Conservation (phyloP, 2,888 invertebrate species). For the Phlogophora meticulosa region DNA sequence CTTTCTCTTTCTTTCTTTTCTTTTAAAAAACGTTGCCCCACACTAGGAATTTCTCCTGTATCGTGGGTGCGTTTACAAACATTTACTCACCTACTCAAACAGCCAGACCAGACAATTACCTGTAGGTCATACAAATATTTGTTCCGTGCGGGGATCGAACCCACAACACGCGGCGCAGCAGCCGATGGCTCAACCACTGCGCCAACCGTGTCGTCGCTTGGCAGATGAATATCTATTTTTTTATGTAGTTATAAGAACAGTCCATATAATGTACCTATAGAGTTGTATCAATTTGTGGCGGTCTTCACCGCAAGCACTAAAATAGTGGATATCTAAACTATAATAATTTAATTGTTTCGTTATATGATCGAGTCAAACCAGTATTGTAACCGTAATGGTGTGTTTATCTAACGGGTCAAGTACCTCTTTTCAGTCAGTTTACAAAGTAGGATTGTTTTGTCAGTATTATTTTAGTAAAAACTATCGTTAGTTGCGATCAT, state of each 20-base stretch:
- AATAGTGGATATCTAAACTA: conserved; percentile 44
- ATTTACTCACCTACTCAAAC: no score
- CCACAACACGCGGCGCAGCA: no score
- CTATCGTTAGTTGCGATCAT: not conserved
- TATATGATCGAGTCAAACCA: conserved; percentile 49
- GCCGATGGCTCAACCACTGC: no score
- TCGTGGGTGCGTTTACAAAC: no score
- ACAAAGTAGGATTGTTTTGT: conserved; percentile 21
- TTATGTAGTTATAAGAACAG: not conserved
- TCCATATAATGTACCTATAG: not conserved
- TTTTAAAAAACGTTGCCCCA: no score
- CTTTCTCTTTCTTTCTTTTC: no score
- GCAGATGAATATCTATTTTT: no score
- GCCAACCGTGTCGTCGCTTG: no score
- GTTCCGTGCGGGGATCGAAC: no score
- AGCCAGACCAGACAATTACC: no score
- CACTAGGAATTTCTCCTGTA: no score
- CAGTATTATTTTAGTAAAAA: not conserved
- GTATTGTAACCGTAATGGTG: conserved; percentile 51
- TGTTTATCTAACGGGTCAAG: conserved; percentile 45
- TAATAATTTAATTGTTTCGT: conserved; percentile 60
- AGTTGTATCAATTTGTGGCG: not conserved
- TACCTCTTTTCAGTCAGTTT: conserved; percentile 35
- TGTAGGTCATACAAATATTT: no score
- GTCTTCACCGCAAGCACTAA: conserved; percentile 28